Evolutionary conservation across 2,113 vertebrate species (phyloP).

Genomic region (Macrotis lagotis): DNA sequence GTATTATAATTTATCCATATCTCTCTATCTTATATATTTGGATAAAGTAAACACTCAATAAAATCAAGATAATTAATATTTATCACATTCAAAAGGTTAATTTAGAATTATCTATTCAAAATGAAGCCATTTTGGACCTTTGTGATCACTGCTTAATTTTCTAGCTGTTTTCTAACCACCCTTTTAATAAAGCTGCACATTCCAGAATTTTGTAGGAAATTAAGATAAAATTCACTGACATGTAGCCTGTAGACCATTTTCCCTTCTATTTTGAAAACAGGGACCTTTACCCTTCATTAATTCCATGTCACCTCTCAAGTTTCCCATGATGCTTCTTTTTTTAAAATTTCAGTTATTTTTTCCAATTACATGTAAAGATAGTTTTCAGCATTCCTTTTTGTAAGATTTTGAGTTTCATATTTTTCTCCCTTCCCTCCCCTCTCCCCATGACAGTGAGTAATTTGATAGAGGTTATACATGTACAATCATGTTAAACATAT

Average conservation of each 20-base stretch:
- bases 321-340: no score
- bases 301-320: not conserved
- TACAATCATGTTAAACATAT: no score
- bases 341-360: no score
- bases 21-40: not conserved
- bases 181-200: not conserved
- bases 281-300: not conserved
- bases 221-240: not conserved
- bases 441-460: no score
- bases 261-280: not conserved
- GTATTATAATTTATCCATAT: not conserved
- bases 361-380: no score
- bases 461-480: no score
- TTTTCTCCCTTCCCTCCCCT: no score
- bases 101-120: not conserved
- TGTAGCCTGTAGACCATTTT: not conserved
- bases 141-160: not conserved
- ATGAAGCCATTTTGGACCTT: not conserved
- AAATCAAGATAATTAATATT: not conserved
- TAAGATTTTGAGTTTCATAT: no score
- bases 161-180: not conserved
- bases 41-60: not conserved
- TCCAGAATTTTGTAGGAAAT: not conserved
- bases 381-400: no score
- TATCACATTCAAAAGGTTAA: not conserved